phyloP scores from a whole-genome alignment of 23 tunicate genomes.

The Botrylloides violaceus region DNA sequence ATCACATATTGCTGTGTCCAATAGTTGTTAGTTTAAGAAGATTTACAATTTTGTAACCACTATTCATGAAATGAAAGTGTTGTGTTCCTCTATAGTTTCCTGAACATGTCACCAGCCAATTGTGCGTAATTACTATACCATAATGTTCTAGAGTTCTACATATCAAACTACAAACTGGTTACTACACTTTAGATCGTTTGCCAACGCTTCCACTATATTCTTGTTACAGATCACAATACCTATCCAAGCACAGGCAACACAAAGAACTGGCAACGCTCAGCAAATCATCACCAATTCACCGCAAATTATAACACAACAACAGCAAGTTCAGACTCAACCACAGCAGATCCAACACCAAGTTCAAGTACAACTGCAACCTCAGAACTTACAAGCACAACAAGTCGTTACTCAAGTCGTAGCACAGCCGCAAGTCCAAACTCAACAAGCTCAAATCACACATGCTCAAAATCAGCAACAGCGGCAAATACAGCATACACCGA shows the following conservation, averaged over 20 bases:
- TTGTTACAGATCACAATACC: constrained; percentile 25
- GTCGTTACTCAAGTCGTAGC: constrained; percentile 4
- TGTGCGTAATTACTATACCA: too few species aligned
- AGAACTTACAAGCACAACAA: constrained; percentile 26
- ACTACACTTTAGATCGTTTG: too few species aligned
- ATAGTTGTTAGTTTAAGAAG: too few species aligned
- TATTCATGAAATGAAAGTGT: too few species aligned
- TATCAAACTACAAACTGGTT: too few species aligned
- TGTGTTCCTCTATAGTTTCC: too few species aligned
- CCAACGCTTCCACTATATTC: too few species aligned
- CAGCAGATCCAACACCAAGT: constrained; percentile 7
- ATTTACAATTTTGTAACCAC: too few species aligned
- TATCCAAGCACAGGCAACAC: constrained; percentile 19
- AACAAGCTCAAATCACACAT: constrained; percentile 22
- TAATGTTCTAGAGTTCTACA: too few species aligned
- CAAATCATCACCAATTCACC: constrained; percentile 21
- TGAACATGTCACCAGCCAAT: too few species aligned
- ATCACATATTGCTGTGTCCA: too few species aligned
- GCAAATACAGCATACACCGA: constrained; percentile 3
- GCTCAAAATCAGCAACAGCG: constrained; percentile 27
- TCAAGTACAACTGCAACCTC: constrained; percentile 24
- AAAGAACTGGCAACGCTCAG: constrained; percentile 24
- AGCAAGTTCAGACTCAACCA: constrained; percentile 18
- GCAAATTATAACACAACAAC: constrained; percentile 11
- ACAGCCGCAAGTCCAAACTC: constrained; percentile 25